Conservation (phyloP, 1,140 invertebrate genomes). For the Euborellia annulipes region DNA sequence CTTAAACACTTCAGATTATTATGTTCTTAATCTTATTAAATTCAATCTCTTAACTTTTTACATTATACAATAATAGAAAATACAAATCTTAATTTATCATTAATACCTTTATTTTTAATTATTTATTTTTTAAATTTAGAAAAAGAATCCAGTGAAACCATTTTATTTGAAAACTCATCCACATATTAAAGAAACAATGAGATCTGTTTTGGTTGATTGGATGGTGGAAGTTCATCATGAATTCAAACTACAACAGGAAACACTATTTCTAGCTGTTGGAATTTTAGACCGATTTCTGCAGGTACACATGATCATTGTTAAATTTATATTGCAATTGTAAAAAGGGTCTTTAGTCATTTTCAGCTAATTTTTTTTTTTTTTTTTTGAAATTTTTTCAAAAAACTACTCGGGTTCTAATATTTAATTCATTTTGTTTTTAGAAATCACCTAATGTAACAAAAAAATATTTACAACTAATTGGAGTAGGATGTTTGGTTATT, state of each 20-base stretch:
- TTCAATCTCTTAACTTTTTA: constrained; percentile 1
- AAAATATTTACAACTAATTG: constrained; percentile 73
- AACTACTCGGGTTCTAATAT: no score
- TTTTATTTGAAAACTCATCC: constrained; percentile 45
- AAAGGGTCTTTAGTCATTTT: no score
- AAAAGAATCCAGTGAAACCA: constrained; percentile 38
- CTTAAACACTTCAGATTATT: no score
- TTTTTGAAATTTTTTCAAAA: no score
- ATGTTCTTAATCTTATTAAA: no score
- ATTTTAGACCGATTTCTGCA: constrained; percentile 86
- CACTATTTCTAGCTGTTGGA: constrained; percentile 73
- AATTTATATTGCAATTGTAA: no score
- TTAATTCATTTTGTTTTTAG: no score
- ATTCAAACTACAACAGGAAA: constrained; percentile 79
- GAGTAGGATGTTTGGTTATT: constrained; percentile 78
- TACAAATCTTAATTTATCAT: neutral
- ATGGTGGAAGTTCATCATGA: constrained; percentile 80
- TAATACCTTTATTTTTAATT: no score
- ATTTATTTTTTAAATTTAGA: constrained; percentile 18
- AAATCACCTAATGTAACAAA: constrained; percentile 37
- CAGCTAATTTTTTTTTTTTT: no score
- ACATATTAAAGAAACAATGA: constrained; percentile 64
- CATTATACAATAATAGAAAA: neutral
- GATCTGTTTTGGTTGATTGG: constrained; percentile 83
- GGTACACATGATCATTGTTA: no score